phyloP scores from a whole-genome alignment of 64 coral and sea anemone genomes.

The Pocillopora damicornis region DNA sequence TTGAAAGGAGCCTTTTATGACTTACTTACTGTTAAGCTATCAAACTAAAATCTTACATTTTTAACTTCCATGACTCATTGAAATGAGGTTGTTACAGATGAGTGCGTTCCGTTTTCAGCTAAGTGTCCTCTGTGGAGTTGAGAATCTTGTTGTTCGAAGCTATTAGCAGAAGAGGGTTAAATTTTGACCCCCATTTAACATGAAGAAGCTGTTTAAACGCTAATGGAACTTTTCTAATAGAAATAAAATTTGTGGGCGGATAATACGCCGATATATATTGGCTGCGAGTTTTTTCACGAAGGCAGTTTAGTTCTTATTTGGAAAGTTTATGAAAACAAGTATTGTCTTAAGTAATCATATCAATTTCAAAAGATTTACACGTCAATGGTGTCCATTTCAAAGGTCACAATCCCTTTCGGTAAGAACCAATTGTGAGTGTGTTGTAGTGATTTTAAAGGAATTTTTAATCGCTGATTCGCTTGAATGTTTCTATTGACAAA shows the following conservation, averaged over 20 bases:
- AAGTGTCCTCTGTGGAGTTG: background rate
- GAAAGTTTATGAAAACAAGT: background rate
- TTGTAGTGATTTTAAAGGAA: too few relatives aligned
- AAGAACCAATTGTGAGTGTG: too few relatives aligned
- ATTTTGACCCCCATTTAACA: background rate
- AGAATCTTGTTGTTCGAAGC: background rate
- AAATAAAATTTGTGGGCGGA: background rate
- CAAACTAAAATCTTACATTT: background rate
- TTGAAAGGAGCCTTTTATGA: background rate
- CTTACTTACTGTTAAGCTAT: background rate
- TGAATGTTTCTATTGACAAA: too few relatives aligned
- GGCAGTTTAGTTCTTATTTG: background rate
- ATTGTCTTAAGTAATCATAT: background rate
- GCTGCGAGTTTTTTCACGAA: background rate
- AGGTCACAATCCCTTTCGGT: background rate
- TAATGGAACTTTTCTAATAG: background rate
- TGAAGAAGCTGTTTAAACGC: background rate
- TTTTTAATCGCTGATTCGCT: too few relatives aligned
- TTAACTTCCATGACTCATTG: background rate
- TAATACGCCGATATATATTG: background rate
- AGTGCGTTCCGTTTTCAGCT: background rate
- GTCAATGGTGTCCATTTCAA: too few relatives aligned
- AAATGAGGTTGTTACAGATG: background rate
- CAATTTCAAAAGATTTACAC: background rate
- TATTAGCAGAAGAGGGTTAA: constrained; percentile 5